These are phyloP conservation scores for Hecatera dysodea DNA, from an alignment of 2,888 invertebrate genomes.

Conservation along the genomic window DNA sequence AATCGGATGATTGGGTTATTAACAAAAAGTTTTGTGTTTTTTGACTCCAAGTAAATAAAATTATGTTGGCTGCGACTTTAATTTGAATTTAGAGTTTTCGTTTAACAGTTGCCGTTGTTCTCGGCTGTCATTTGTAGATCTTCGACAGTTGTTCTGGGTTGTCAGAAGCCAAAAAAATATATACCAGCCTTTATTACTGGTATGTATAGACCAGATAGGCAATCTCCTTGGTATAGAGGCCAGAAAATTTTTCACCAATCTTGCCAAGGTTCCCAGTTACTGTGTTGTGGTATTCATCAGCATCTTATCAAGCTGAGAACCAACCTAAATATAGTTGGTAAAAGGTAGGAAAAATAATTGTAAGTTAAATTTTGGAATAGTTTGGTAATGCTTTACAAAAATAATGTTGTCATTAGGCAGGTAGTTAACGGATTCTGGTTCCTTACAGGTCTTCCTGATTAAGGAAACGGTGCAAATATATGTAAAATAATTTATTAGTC, in stretches of 20 bases:
- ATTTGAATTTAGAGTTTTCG: neutral
- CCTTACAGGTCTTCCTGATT: neutral
- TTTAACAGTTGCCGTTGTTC: neutral
- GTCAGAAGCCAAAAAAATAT: neutral
- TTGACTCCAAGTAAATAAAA: too few relatives aligned
- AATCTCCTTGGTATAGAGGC: too few relatives aligned
- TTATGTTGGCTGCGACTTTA: neutral
- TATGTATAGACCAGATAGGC: too few relatives aligned
- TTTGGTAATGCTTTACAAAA: neutral
- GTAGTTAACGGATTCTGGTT: neutral
- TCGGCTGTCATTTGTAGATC: neutral
- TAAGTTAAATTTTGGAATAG: neutral
- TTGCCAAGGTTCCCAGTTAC: neutral
- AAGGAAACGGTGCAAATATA: neutral
- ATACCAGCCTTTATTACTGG: too few relatives aligned
- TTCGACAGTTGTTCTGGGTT: neutral
- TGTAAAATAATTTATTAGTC: neutral
- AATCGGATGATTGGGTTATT: conserved; percentile 1
- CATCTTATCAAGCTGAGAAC: too few relatives aligned
- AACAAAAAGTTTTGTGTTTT: neutral
- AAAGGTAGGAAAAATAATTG: neutral
- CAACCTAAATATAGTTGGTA: neutral
- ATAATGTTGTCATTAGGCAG: neutral
- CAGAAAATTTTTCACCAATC: too few relatives aligned
- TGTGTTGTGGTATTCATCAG: neutral